Percentiles rank a stretch among this genome's conserved stretches.
phyloP scores from a whole-genome alignment of 2,113 vertebrate genomes.

The Sinosuthora webbiana region DNA sequence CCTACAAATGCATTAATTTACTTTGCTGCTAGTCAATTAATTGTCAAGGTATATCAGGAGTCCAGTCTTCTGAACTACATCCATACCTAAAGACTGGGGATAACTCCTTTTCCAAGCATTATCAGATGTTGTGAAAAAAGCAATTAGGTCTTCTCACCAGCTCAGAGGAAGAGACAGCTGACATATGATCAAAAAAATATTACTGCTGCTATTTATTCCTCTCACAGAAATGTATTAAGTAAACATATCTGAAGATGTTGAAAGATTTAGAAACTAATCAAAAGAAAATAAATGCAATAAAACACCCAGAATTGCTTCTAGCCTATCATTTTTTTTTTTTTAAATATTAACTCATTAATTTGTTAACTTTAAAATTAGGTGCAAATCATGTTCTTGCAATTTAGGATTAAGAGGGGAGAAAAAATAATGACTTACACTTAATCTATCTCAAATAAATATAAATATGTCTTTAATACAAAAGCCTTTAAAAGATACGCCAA shows the following conservation, averaged over 20 bases:
- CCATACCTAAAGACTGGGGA: not conserved
- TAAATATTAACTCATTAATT: not conserved
- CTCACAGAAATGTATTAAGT: not conserved
- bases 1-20: not conserved
- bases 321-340: not conserved
- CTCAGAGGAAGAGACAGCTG: not conserved
- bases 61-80: not conserved
- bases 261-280: not conserved
- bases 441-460: not conserved
- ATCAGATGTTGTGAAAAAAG: not conserved
- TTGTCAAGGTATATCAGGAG: not conserved
- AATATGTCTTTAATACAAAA: not conserved
- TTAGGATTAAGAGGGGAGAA: not conserved
- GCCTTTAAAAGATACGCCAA: not conserved
- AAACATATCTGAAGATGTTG: not conserved
- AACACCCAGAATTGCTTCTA: not conserved
- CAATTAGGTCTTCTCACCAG: not conserved
- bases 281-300: not conserved
- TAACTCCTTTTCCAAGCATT: not conserved
- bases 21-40: not conserved
- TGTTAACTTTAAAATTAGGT: not conserved
- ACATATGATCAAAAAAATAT: not conserved
- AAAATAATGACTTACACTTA: not conserved
- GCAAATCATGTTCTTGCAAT: not conserved
- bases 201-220: not conserved